A percentile compares a stretch with the other conserved stretches of the same genome.
Evolutionary conservation across 1,140 invertebrate genomes (phyloP).

Genomic region (Diachasmimorpha longicaudata): DNA sequence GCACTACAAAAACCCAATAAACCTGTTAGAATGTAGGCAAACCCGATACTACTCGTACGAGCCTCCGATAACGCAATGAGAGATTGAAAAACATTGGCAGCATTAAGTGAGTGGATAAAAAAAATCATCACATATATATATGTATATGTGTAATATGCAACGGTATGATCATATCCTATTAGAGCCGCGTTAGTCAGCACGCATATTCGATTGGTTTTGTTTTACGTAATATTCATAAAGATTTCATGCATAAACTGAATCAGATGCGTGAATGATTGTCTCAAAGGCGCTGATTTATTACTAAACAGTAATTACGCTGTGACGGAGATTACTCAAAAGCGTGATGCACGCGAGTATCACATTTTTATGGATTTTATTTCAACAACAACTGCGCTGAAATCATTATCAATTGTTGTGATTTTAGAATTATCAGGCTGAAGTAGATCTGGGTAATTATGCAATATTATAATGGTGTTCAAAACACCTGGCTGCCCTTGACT

Average conservation of each 20-base stretch:
- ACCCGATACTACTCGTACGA: neutral
- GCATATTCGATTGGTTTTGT: neutral
- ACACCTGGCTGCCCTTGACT: no score
- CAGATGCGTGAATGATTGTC: neutral
- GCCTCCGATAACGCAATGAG: neutral
- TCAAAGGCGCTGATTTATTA: neutral
- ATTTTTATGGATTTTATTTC: no score
- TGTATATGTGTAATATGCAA: neutral
- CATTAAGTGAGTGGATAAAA: neutral
- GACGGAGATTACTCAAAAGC: no score
- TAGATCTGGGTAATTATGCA: no score
- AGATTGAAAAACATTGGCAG: neutral
- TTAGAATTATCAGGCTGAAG: no score
- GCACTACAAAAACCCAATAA: neutral
- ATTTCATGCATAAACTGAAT: neutral
- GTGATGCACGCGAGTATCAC: no score
- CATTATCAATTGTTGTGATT: no score
- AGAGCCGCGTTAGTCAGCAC: neutral
- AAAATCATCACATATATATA: neutral
- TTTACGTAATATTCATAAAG: neutral
- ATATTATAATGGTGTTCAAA: no score
- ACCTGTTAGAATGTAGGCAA: neutral
- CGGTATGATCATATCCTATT: neutral
- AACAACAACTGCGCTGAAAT: no score
- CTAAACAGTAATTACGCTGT: neutral